Conservation (phyloP, 2,888 invertebrate species). For the Acronicta aceris region DNA sequence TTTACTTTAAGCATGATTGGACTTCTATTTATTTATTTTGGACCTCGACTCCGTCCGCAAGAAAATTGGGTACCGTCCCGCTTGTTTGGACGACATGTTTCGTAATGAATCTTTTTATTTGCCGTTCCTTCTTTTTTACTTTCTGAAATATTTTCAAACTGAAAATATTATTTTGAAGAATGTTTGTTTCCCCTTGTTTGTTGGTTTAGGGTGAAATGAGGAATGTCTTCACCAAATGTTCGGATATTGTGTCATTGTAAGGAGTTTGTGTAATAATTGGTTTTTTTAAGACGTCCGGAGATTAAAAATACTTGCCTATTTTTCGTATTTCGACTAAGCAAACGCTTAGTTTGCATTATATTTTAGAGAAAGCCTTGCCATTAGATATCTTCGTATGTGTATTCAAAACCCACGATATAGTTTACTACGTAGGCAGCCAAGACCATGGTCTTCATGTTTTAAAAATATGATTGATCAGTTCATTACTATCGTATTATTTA, state of each 20-base stretch:
- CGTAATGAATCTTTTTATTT: constrained; percentile 61
- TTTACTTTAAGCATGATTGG: constrained; percentile 59
- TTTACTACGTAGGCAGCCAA: no score
- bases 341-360: no score
- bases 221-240: constrained; percentile 2
- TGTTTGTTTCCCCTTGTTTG: constrained; percentile 6
- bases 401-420: no score
- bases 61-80: constrained; percentile 57
- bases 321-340: no score
- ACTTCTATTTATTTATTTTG: constrained; percentile 60
- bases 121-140: constrained; percentile 19
- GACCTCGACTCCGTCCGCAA: constrained; percentile 53
- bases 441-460: no score
- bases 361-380: no score
- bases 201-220: constrained; percentile 13
- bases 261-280: neutral
- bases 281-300: no score
- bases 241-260: neutral
- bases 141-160: constrained; percentile 14
- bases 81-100: constrained; percentile 56
- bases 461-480: no score
- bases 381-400: no score
- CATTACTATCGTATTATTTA: no score
- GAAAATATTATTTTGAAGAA: constrained; percentile 20
- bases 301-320: no score